phyloP scores from a whole-genome alignment of 2,113 vertebrate genomes.

The Rissa tridactyla region DNA sequence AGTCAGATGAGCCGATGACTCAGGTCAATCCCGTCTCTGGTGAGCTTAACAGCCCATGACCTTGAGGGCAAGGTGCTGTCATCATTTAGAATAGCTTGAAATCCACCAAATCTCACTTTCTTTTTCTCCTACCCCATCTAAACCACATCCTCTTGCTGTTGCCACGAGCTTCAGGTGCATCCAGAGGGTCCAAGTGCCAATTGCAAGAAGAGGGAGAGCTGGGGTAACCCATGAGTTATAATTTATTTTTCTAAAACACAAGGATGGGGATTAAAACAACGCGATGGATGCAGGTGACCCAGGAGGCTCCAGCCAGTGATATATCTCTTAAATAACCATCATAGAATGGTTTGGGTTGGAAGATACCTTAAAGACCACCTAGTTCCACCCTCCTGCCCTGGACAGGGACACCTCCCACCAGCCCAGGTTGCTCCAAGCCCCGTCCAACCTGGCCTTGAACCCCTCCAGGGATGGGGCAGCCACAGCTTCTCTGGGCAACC shows the following conservation, averaged over 20 bases:
- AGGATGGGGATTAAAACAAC: neutral
- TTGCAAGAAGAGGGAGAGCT: neutral
- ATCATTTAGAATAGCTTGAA: neutral
- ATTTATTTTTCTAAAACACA: neutral
- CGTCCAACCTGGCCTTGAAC: too few relatives aligned
- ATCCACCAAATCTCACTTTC: neutral
- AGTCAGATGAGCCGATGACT: neutral
- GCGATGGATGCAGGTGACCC: neutral
- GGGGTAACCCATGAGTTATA: neutral
- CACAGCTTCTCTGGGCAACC: neutral
- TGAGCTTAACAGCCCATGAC: neutral
- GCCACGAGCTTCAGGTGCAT: rapidly evolving
- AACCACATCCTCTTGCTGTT: neutral
- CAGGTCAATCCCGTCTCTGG: neutral
- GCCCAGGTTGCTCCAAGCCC: neutral
- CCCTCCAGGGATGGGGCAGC: neutral
- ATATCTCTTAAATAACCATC: neutral
- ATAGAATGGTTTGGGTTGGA: neutral
- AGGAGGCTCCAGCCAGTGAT: neutral
- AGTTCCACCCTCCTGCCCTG: neutral
- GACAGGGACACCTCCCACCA: neutral
- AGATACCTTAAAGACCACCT: neutral
- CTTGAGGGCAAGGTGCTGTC: neutral
- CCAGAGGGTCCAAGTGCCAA: neutral
- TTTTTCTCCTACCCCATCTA: neutral